phyloP scores from a whole-genome alignment of 2,113 vertebrate genomes.

The Pluvialis apricaria region DNA sequence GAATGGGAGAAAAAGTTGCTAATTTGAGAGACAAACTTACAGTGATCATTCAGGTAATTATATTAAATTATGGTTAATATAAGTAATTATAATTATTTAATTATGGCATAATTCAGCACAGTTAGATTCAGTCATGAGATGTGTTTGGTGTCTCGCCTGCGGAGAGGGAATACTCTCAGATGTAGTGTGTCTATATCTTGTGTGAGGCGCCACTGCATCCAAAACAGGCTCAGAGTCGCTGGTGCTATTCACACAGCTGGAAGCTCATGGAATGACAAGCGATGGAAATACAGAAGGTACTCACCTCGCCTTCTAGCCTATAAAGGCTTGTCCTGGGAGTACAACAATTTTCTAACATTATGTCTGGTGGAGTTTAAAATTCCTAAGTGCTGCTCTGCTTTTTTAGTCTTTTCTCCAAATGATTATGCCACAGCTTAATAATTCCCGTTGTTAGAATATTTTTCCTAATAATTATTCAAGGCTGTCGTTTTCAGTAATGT shows the following conservation, averaged over 20 bases:
- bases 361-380: neutral
- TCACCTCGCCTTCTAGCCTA: neutral
- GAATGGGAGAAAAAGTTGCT: conserved; percentile 47
- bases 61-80: conserved; percentile 63
- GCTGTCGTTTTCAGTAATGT: neutral
- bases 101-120: conserved; percentile 51
- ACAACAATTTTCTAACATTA: neutral
- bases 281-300: fast-evolving
- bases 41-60: conserved; percentile 56
- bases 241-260: neutral
- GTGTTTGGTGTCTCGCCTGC: neutral
- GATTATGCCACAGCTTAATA: neutral
- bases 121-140: conserved; percentile 23
- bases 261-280: neutral
- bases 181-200: neutral
- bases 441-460: neutral
- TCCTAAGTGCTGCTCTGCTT: neutral
- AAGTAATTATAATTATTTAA: conserved; percentile 67
- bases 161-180: neutral
- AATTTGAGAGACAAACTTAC: conserved; percentile 31
- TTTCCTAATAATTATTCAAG: neutral
- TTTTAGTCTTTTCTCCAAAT: neutral
- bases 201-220: neutral
- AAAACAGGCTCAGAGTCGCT: neutral
- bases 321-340: neutral